Conservation (phyloP, 2,888 invertebrate species). For the Anoncus sp. region DNA sequence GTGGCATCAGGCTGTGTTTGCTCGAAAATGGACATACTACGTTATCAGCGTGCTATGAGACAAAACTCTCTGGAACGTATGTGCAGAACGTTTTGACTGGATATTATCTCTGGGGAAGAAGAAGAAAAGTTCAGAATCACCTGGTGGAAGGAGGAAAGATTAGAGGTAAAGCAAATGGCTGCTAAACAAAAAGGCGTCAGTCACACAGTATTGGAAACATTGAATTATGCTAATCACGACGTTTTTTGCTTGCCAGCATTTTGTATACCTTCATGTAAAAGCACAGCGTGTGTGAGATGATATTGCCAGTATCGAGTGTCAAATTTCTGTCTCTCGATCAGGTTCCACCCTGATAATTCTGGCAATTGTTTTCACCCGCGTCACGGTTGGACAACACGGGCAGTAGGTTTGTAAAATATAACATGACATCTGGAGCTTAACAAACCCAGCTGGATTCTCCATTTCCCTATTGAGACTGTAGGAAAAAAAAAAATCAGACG, state of each 20-base stretch:
- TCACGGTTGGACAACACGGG: neutral
- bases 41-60: slow-evolving; percentile 11
- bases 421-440: neutral
- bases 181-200: slow-evolving; percentile 1
- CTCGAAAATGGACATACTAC: slow-evolving; percentile 16
- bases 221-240: neutral
- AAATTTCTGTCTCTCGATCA: slow-evolving; percentile 46
- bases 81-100: no score
- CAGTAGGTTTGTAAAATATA: slow-evolving; percentile 7
- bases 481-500: neutral
- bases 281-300: neutral
- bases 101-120: no score
- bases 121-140: no score
- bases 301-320: slow-evolving; percentile 49
- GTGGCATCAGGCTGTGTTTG: slow-evolving; percentile 3
- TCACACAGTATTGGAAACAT: neutral
- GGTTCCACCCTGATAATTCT: slow-evolving; percentile 42
- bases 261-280: slow-evolving; percentile 4
- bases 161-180: neutral
- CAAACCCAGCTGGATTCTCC: slow-evolving; percentile 17
- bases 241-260: neutral
- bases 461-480: slow-evolving; percentile 4
- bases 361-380: slow-evolving; percentile 45
- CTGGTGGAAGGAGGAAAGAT: neutral
- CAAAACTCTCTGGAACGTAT: neutral